These are phyloP conservation scores for Drosophila obscura DNA, from an alignment of 1,140 invertebrate genomes.

Conservation along the genomic window DNA sequence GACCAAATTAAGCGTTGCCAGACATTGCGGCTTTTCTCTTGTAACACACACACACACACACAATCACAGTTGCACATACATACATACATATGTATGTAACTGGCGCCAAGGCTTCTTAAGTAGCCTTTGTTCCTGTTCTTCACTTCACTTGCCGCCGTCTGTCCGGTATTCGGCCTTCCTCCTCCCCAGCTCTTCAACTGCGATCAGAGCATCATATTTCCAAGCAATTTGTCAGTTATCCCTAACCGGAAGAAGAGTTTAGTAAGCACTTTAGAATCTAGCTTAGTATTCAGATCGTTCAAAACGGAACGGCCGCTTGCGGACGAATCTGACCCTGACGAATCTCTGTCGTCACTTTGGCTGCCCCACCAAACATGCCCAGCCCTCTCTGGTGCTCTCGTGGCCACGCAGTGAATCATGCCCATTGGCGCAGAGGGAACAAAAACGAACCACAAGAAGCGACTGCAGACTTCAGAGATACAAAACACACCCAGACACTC, in stretches of 20 bases:
- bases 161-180: conserved; percentile 30
- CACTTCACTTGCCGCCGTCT: conserved; percentile 65
- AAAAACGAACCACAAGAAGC: neutral
- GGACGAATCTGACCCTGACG: no score
- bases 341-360: conserved; percentile 55
- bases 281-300: no score
- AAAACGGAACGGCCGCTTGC: no score
- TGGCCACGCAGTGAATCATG: conserved; percentile 60
- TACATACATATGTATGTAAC: conserved; percentile 27
- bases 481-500: conserved; percentile 28
- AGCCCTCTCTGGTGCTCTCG: conserved; percentile 16
- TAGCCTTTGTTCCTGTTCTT: conserved; percentile 44
- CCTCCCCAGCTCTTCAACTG: conserved; percentile 27
- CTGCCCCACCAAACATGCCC: conserved; percentile 48
- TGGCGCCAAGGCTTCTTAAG: conserved; percentile 70
- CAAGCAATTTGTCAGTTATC: conserved; percentile 23
- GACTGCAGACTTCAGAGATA: conserved; percentile 4
- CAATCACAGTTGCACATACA: no score
- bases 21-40: conserved; percentile 65
- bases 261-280: neutral
- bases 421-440: conserved; percentile 71
- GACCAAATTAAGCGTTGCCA: conserved; percentile 71
- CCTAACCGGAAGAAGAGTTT: conserved; percentile 33
- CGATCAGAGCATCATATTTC: conserved; percentile 59
- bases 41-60: conserved; percentile 33